Conservation (phyloP, 2,113 vertebrate species). For the Tachycineta bicolor region DNA sequence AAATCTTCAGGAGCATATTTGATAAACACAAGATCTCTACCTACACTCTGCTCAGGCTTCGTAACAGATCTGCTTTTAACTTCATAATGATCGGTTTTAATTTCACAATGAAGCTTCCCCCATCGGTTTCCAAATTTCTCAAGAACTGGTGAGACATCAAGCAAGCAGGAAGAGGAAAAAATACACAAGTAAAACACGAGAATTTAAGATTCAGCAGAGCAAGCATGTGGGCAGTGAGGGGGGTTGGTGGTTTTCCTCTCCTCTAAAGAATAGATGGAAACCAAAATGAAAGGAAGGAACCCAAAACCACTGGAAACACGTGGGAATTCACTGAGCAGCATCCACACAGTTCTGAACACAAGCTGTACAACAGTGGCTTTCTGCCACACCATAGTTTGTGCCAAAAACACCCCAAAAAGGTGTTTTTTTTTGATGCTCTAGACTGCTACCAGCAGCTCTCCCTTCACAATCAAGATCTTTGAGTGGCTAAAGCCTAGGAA, state of each 20-base stretch:
- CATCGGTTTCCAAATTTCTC: not conserved
- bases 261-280: not conserved
- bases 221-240: accelerated
- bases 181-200: not conserved
- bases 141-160: not conserved
- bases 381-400: not conserved
- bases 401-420: not conserved
- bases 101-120: not conserved
- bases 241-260: not conserved
- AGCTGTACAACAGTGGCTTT: not conserved
- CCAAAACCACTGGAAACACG: not conserved
- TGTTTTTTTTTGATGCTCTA: not conserved
- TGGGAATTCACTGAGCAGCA: not conserved
- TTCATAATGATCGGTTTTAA: not conserved
- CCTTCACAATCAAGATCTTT: not conserved
- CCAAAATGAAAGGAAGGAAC: not conserved
- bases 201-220: not conserved
- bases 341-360: not conserved
- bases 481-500: not conserved
- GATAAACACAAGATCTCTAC: not conserved
- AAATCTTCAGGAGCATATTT: not conserved
- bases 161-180: not conserved
- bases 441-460: not conserved
- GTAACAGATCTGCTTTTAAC: not conserved
- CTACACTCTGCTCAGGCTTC: not conserved